These are phyloP conservation scores for Oreamnos americanus DNA, from an alignment of 2,113 vertebrate species.

Conservation along the genomic window DNA sequence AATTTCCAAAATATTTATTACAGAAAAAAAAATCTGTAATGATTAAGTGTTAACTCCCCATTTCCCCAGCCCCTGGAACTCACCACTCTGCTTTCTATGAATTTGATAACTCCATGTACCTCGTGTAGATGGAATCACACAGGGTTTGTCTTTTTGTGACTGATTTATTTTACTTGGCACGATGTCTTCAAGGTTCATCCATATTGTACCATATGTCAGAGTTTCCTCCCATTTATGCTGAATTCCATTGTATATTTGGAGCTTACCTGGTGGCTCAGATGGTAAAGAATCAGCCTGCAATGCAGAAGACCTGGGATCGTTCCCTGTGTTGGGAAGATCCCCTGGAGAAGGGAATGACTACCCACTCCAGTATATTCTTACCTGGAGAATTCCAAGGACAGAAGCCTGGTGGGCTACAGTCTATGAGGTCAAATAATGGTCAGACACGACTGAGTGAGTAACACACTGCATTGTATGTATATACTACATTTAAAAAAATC, in stretches of 20 bases:
- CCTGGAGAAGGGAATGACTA: not conserved
- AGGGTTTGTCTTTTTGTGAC: not conserved
- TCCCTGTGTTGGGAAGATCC: not conserved
- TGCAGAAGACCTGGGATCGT: not conserved
- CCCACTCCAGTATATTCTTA: not conserved
- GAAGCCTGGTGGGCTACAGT: not conserved
- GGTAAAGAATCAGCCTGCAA: not conserved
- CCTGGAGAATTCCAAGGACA: not conserved
- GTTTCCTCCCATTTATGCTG: not conserved
- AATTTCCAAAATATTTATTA: not conserved
- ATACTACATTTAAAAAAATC: not conserved
- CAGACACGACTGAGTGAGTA: not conserved
- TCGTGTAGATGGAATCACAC: not conserved
- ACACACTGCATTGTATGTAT: not conserved
- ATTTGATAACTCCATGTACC: not conserved
- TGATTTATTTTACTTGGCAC: not conserved
- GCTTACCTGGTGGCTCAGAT: not conserved
- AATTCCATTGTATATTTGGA: not conserved
- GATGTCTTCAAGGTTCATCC: not conserved
- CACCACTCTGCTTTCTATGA: not conserved
- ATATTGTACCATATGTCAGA: not conserved
- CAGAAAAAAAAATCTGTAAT: not conserved
- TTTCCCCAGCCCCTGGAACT: not conserved
- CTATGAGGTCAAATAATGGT: not conserved
- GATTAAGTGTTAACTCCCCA: not conserved